phyloP scores from a whole-genome alignment of 2,888 invertebrate species.

The Apodemia mormo region DNA sequence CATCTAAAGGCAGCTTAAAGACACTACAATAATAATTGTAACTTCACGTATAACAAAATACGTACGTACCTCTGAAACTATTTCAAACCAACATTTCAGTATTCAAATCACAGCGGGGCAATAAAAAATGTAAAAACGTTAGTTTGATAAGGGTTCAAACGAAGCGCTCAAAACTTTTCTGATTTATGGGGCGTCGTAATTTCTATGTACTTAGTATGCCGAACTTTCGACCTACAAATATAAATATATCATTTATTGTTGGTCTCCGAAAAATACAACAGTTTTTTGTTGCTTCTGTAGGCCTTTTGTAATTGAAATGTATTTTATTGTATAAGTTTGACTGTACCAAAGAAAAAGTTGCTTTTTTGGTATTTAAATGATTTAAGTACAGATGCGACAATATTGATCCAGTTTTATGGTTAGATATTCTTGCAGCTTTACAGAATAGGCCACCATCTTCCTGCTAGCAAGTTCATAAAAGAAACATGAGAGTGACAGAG shows the following conservation, averaged over 20 bases:
- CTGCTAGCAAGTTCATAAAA: no score
- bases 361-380: background rate
- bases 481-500: no score
- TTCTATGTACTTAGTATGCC: constrained; percentile 15
- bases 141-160: constrained; percentile 31
- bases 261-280: background rate
- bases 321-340: constrained; percentile 6
- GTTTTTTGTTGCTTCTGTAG: constrained; percentile 14
- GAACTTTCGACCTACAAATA: constrained; percentile 14
- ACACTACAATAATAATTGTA: background rate
- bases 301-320: constrained; percentile 8
- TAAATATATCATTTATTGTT: constrained; percentile 7
- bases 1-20: background rate
- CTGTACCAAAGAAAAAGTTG: background rate
- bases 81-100: constrained; percentile 21
- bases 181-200: constrained; percentile 8
- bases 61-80: constrained; percentile 1
- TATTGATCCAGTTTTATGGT: background rate
- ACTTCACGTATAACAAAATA: background rate
- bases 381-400: background rate
- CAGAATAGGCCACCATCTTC: no score
- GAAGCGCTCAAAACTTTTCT: constrained; percentile 15
- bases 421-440: background rate
- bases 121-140: constrained; percentile 38
- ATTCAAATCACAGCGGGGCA: constrained; percentile 40